Conservation (phyloP, 37 sponge, comb jelly and placozoan species). For the Aplysina aerophoba region DNA sequence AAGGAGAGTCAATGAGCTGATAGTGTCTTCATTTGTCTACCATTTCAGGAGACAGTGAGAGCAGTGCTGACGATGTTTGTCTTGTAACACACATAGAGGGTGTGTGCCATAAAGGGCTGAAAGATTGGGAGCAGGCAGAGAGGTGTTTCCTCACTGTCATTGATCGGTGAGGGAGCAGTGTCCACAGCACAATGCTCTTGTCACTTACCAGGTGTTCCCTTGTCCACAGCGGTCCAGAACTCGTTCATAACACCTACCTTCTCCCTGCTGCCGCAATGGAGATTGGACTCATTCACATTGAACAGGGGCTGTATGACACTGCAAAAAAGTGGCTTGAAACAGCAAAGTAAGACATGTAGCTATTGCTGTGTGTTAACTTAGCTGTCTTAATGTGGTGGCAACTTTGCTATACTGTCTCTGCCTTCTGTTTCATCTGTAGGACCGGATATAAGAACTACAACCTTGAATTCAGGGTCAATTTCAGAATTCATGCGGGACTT, state of each 20-base stretch:
- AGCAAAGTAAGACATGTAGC: constrained; percentile 51
- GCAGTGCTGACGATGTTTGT: constrained; percentile 57
- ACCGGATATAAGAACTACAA: constrained; percentile 69
- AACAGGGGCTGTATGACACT: constrained; percentile 30
- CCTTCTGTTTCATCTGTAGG: constrained; percentile 40
- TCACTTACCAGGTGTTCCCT: not conserved
- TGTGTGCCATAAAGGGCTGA: constrained; percentile 50
- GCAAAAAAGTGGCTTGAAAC: constrained; percentile 60
- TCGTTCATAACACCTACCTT: constrained; percentile 58
- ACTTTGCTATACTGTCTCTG: not conserved
- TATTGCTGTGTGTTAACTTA: not conserved
- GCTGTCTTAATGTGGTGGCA: too few relatives aligned
- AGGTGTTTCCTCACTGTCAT: constrained; percentile 45
- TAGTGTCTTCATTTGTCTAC: not conserved
- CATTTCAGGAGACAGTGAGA: not conserved
- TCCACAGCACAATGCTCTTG: not conserved
- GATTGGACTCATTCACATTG: constrained; percentile 69
- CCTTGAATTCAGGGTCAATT: constrained; percentile 69
- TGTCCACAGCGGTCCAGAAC: constrained; percentile 36
- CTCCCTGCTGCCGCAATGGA: constrained; percentile 71
- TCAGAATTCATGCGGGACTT: constrained; percentile 70
- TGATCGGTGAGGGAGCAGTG: constrained; percentile 34
- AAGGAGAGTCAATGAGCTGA: too few relatives aligned
- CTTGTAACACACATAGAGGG: constrained; percentile 73
- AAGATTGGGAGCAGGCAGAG: constrained; percentile 60